These are phyloP conservation scores for Bombyx mandarina DNA, from an alignment of 1,140 invertebrate genomes.

Conservation along the genomic window DNA sequence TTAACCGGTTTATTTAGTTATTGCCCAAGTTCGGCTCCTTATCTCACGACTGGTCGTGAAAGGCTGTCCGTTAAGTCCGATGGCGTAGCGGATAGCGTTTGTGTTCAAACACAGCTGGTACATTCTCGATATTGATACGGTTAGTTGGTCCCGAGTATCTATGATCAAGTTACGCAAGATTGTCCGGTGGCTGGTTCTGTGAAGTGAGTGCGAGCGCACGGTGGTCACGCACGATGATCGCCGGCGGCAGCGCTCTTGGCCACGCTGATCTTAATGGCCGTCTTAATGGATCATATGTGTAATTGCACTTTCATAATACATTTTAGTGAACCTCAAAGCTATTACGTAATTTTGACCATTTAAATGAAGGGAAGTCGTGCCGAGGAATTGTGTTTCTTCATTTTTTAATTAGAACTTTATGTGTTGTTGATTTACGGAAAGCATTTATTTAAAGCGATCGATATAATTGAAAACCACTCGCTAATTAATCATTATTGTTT, in stretches of 20 bases:
- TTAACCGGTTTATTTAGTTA: slow-evolving; percentile 38
- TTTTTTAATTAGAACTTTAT: too few relatives aligned
- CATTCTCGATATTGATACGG: slow-evolving; percentile 37
- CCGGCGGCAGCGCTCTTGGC: slow-evolving; percentile 7
- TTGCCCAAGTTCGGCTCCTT: slow-evolving; percentile 21
- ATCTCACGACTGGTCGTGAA: slow-evolving; percentile 54
- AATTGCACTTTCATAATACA: slow-evolving; percentile 41
- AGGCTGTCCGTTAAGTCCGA: slow-evolving; percentile 23
- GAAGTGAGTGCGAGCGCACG: slow-evolving; percentile 14
- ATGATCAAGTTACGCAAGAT: slow-evolving; percentile 23
- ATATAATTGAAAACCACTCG: too few relatives aligned
- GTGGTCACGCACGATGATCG: slow-evolving; percentile 13
- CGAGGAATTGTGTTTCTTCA: too few relatives aligned
- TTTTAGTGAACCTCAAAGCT: not conserved
- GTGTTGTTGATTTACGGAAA: too few relatives aligned
- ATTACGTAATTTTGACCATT: too few relatives aligned
- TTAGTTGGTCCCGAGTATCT: slow-evolving; percentile 37
- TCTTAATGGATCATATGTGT: slow-evolving; percentile 42
- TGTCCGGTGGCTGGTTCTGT: slow-evolving; percentile 6
- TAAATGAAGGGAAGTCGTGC: too few relatives aligned
- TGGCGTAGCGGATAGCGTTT: too few relatives aligned
- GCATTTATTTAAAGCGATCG: too few relatives aligned
- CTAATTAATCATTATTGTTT: too few relatives aligned
- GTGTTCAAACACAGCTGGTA: slow-evolving; percentile 15
- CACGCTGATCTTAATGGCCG: slow-evolving; percentile 23